Evolutionary conservation across 2,888 invertebrate genomes (phyloP), one percentile per base, ranked within the genome.

Genomic region (Sisyra terminalis): DNA sequence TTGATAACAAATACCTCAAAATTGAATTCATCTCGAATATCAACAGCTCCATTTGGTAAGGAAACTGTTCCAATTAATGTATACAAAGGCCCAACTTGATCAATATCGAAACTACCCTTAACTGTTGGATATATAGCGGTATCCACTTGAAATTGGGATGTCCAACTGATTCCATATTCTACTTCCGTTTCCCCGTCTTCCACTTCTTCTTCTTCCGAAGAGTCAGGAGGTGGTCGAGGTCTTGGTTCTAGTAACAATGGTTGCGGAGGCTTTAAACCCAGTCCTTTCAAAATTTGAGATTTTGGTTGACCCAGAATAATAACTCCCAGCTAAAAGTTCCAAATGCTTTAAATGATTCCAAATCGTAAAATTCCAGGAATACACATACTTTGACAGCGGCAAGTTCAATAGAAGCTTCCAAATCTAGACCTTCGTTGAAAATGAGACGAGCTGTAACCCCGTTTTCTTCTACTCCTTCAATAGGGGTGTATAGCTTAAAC

Each of bases 391-490:
- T 80, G 52, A 76, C 74, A 48, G 73, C 70, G 1, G 81, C 79
- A 31, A 86, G 57, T 50, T 75, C 71, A 2, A 79, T 60, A 8
- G 81, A 78, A 45, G 80, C 54, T 55, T 85, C 81, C 4, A 78
- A 71, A 50, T 83, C 78, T 41, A 86, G 63, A 16, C 73, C 72
- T 29, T 72, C 65, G 8, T 69, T 65, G 45, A 74, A 70, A 2
- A 82, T 65, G 48, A 81, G 69, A 56, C 84, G 85, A 1, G 76
- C 67, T 1, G 83, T 76, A 7, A 81, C 64, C 0, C 85, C 85
- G 52, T 80, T 84, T 54, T 84, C 78, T 53, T 83, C 76, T 49
- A 84, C 78, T 3, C 78, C 78, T 51, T 75, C 71, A n/a, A 87
- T 58, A 1, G 87, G 87, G 0, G 85, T 83, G 54, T 75, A 83